Evolutionary conservation across 2,113 vertebrate genomes (phyloP).

Genomic region (Fregata magnificens): DNA sequence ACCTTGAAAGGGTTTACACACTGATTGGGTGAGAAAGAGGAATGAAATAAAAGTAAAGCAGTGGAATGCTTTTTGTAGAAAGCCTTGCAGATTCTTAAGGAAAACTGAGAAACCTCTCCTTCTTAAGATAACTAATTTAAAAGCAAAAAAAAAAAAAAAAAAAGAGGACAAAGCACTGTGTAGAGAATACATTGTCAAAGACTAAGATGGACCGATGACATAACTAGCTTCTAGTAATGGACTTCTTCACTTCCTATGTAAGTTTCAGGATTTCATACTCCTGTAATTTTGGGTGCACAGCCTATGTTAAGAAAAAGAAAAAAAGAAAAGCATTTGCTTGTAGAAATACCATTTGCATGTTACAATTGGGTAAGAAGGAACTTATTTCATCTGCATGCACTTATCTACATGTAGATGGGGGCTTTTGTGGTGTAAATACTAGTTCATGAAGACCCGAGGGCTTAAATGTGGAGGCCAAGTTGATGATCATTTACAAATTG

Average conservation of each 20-base stretch:
- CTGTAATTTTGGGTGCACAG: not conserved
- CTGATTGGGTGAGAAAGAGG: not conserved
- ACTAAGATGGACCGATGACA: not conserved
- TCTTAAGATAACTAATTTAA: not conserved
- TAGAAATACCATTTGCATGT: not conserved
- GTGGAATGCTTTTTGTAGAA: not conserved
- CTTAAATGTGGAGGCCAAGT: not conserved
- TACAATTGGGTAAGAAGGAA: not conserved
- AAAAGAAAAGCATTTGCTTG: not conserved
- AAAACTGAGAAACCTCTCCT: not conserved
- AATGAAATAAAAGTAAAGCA: not conserved
- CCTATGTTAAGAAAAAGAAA: not conserved
- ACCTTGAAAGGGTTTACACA: not conserved
- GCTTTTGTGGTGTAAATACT: not conserved
- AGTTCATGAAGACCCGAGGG: not conserved
- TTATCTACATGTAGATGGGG: fast-evolving
- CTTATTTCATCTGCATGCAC: not conserved
- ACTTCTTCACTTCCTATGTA: not conserved
- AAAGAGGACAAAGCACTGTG: not conserved
- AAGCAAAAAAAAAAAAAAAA: no score
- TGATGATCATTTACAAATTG: not conserved
- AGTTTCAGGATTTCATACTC: not conserved
- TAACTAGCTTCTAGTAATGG: not conserved
- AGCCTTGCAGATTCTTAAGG: not conserved
- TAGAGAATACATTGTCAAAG: not conserved